These are phyloP conservation scores for Esox lucius DNA, from an alignment of 2,797 vertebrate species.

Conservation along the genomic window DNA sequence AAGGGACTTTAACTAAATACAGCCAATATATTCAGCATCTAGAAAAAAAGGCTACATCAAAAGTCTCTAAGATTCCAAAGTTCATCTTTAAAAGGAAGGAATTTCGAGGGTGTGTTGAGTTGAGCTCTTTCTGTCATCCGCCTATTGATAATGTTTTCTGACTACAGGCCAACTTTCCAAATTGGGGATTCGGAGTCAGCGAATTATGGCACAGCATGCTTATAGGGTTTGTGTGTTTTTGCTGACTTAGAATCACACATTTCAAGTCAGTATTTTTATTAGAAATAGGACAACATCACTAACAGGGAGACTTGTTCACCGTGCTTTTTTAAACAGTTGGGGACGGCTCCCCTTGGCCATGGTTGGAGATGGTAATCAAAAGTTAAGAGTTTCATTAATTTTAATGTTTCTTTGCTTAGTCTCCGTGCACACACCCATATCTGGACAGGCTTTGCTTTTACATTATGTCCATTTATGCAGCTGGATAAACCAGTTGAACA, in stretches of 20 bases:
- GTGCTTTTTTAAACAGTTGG: slow-evolving; percentile 31
- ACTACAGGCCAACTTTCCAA: slow-evolving; percentile 27
- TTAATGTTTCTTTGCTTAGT: slow-evolving; percentile 33
- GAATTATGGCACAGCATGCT: background rate
- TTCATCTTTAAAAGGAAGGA: background rate
- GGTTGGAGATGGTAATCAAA: slow-evolving; percentile 36
- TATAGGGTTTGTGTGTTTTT: slow-evolving; percentile 18
- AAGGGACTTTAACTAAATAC: too few species aligned
- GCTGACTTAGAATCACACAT: slow-evolving; percentile 34
- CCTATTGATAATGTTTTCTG: slow-evolving; percentile 29
- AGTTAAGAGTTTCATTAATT: slow-evolving; percentile 9
- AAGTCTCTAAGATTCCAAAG: background rate
- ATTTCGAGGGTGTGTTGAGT: background rate
- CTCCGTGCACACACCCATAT: slow-evolving; percentile 25
- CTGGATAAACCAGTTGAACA: slow-evolving; percentile 28
- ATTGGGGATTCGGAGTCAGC: slow-evolving; percentile 29
- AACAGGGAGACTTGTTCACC: slow-evolving; percentile 22
- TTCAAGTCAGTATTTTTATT: slow-evolving; percentile 30
- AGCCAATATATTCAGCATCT: too few species aligned
- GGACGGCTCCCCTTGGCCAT: slow-evolving; percentile 35
- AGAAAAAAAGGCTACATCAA: background rate
- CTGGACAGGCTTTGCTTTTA: slow-evolving; percentile 9
- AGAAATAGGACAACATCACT: slow-evolving; percentile 18
- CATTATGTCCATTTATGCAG: slow-evolving; percentile 35
- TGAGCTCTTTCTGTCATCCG: slow-evolving; percentile 1